Base-by-base conservation (phyloP, 2,888 invertebrate species). In the Iphiclides podalirius region DNA sequence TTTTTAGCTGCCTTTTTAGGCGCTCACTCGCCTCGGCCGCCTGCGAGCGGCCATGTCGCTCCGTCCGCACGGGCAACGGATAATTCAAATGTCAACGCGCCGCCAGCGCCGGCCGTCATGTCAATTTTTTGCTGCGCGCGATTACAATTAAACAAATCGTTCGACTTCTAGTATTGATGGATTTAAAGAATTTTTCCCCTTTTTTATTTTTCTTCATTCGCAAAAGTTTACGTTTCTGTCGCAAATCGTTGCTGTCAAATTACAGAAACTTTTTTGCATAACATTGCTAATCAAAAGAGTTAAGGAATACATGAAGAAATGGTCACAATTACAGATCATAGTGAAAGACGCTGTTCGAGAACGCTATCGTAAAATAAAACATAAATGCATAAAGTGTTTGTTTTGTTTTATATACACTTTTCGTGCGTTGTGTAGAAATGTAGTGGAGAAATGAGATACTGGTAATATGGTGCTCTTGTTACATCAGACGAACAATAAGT, bases 1-100 rank as follows among this genome's bases (percentile, higher is more conserved):
- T 50, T 45, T 45, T 50, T 50, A 45, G 44, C 36, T 45, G 44
- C 44, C 49, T 49, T 49, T 49, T 44, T 49, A 49, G 49, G 33
- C 49, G 12, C 31, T n/a, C 31, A 26, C 26, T 26, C 26, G 26
- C 9, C 26, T 9, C n/a, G n/a, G n/a, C n/a, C n/a, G n/a, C n/a
- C n/a, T n/a, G n/a, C n/a, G n/a, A n/a, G n/a, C 20, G 6, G 20
- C 20, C 20, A 20, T 6, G 31, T 12, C 12, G 31, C 11, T 11
- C n/a, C 39, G 33, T 38, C 36, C 33, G 28, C n/a, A 31, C 20
- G 15, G 48, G 14, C 37, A 38, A 44, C 16, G 49, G 35, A 49
- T 37, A 42, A 28, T 49, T 16, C 17, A 43, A 49, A 49, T 49
- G 49, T 44, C 49, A 44, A 11, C 31, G 41, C 16, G 41, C 28